phyloP scores from a whole-genome alignment of 2,797 vertebrate genomes.

The Vireo griseus region DNA sequence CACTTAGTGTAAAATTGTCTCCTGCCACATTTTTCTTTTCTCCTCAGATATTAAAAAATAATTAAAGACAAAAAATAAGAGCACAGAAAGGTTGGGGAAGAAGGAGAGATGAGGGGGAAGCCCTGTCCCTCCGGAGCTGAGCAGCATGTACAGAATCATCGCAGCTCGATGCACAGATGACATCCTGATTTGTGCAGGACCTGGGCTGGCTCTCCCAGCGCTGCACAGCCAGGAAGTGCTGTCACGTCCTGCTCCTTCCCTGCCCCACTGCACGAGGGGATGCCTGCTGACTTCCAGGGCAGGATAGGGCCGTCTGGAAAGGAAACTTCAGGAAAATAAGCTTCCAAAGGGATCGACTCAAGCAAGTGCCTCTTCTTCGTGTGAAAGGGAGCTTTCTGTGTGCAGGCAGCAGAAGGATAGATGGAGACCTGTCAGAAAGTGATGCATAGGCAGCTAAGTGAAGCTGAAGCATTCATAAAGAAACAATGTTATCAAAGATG shows the following conservation, averaged over 20 bases:
- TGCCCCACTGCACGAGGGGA: neutral
- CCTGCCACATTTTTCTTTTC: neutral
- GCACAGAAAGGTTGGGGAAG: neutral
- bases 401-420: conserved; percentile 52
- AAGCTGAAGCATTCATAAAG: conserved; percentile 67
- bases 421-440: conserved; percentile 67
- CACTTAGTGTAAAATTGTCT: neutral
- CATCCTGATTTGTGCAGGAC: neutral
- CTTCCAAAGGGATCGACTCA: neutral
- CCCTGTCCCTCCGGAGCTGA: neutral
- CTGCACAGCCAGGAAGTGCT: neutral
- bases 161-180: neutral
- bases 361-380: conserved; percentile 10
- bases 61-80: neutral
- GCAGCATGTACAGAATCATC: neutral
- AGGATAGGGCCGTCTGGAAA: neutral
- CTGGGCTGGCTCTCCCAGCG: neutral
- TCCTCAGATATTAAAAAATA: neutral
- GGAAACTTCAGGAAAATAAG: neutral
- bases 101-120: neutral
- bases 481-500: conserved; percentile 73
- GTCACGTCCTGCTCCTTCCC: neutral
- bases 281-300: neutral
- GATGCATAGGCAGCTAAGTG: conserved; percentile 65
- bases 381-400: neutral